These are phyloP conservation scores for Ophonus ardosiacus DNA, from an alignment of 2,888 invertebrate genomes.

Conservation along the genomic window DNA sequence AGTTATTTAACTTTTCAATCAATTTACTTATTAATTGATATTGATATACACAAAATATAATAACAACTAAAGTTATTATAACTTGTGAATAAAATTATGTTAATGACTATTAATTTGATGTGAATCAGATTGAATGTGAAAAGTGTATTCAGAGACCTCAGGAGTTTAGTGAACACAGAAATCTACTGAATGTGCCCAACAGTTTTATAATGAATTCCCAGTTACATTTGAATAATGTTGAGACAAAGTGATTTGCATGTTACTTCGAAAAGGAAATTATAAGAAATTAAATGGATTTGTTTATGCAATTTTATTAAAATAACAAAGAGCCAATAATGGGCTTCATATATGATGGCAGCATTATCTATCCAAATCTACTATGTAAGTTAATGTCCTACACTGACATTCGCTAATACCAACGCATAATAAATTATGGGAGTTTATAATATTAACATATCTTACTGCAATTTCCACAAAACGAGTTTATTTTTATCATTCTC, in stretches of 20 bases:
- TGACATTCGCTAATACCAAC: constrained; percentile 61
- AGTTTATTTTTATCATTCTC: constrained; percentile 59
- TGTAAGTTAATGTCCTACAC: constrained; percentile 61
- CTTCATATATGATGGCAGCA: constrained; percentile 71
- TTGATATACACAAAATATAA: too few species aligned
- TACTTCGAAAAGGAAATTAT: constrained; percentile 39
- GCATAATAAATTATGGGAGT: constrained; percentile 59
- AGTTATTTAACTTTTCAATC: too few species aligned
- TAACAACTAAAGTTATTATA: too few species aligned
- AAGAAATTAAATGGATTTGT: constrained; percentile 55
- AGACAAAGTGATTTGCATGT: background rate
- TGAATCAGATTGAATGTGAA: too few species aligned
- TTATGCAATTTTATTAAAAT: constrained; percentile 69
- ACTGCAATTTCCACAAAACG: constrained; percentile 61
- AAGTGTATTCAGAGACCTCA: too few species aligned
- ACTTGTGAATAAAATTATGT: too few species aligned
- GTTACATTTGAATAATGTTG: background rate
- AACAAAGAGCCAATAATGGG: constrained; percentile 71
- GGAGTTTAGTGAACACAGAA: too few species aligned
- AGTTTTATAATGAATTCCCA: background rate
- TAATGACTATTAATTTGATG: too few species aligned
- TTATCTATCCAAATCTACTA: constrained; percentile 61
- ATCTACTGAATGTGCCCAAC: too few species aligned
- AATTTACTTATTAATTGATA: too few species aligned
- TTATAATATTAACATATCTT: constrained; percentile 57